Evolutionary conservation across 2,797 vertebrate species (phyloP).

Genomic region (Gastrophryne carolinensis): DNA sequence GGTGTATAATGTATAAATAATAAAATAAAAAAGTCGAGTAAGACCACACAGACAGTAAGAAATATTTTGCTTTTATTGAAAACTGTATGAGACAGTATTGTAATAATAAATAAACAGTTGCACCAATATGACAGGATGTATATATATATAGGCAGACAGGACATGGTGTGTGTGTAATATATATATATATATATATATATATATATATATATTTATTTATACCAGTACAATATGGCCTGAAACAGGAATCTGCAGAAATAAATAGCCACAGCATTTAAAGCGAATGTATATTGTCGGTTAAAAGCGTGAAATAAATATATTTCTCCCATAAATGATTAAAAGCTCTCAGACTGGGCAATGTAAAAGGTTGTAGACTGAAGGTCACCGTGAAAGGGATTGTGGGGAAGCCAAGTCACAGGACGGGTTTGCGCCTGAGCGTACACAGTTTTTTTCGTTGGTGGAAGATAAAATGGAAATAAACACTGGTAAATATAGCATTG

Average conservation of each 20-base stretch:
- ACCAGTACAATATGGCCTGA: conserved; percentile 69
- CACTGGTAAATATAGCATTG: conserved; percentile 69
- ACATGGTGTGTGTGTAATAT: conserved; percentile 5
- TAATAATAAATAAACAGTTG: conserved; percentile 99
- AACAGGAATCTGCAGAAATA: conserved; percentile 77
- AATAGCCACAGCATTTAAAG: conserved; percentile 79
- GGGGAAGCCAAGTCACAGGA: conserved; percentile 54
- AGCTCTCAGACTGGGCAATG: conserved; percentile 64
- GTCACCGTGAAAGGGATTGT: conserved; percentile 51
- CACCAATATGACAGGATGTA: conserved; percentile 69
- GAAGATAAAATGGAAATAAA: conserved; percentile 61
- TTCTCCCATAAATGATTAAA: conserved; percentile 62
- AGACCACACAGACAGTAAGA: conserved; percentile 72
- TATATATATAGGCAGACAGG: conserved; percentile 61
- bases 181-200: background rate
- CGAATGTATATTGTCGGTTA: conserved; percentile 68
- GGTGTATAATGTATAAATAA: too few species aligned
- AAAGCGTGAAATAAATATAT: conserved; percentile 81
- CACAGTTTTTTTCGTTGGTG: conserved; percentile 56
- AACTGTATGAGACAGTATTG: conserved; percentile 84
- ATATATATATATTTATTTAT: conserved; percentile 45
- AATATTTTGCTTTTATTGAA: conserved; percentile 92
- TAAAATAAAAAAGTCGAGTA: conserved; percentile 36
- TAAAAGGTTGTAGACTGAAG: conserved; percentile 61
- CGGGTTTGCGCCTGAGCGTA: conserved; percentile 54